phyloP scores from a whole-genome alignment of 2,113 vertebrate genomes.

The Tyrannus savana region DNA sequence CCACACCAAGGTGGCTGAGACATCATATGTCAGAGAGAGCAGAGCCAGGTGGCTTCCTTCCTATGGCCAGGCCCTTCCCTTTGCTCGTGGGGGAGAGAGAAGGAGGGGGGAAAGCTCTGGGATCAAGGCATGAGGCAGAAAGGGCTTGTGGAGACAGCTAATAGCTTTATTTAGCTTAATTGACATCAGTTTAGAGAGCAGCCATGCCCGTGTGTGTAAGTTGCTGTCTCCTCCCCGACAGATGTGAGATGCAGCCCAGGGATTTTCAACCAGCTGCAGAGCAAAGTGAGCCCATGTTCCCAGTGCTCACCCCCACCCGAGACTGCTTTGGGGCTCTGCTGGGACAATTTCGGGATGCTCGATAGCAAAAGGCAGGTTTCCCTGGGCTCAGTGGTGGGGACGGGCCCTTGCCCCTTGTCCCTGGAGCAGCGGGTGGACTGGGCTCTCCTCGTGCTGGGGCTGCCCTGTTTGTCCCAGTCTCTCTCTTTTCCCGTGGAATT shows the following conservation, averaged over 20 bases:
- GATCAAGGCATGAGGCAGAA: background rate
- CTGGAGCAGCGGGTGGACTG: background rate
- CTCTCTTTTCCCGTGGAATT: background rate
- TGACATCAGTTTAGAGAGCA: background rate
- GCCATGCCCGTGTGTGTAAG: background rate
- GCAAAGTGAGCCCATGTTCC: background rate
- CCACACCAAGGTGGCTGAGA: rapidly evolving
- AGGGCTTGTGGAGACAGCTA: background rate
- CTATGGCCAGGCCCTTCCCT: background rate
- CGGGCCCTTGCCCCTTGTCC: background rate
- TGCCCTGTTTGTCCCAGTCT: background rate
- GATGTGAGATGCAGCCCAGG: background rate
- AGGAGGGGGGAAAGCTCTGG: background rate
- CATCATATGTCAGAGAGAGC: rapidly evolving
- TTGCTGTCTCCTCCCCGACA: background rate
- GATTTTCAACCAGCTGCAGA: background rate
- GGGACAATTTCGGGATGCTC: background rate
- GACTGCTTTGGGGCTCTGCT: background rate
- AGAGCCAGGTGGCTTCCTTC: background rate
- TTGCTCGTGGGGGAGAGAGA: background rate
- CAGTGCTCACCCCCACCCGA: rapidly evolving
- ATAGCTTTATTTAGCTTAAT: background rate
- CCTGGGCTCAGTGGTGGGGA: background rate
- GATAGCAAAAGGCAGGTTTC: background rate
- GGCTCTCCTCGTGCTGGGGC: too few relatives aligned